Conservation (phyloP, 1,140 invertebrate genomes). For the Ceratina japonica region DNA sequence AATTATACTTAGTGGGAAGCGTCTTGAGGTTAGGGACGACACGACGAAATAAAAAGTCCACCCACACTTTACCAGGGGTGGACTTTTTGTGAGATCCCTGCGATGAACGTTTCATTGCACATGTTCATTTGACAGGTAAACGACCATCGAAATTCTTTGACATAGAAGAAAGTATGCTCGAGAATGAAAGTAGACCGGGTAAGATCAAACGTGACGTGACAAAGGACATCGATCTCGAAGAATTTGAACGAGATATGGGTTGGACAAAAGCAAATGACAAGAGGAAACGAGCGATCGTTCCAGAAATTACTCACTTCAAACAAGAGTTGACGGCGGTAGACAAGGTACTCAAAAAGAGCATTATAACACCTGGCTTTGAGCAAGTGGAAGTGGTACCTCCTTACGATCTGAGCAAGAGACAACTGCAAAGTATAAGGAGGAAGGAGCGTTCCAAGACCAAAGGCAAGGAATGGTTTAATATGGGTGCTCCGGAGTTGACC, state of each 20-base stretch:
- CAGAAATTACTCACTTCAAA: conserved; percentile 21
- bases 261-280: conserved; percentile 72
- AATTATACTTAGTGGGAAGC: conserved; percentile 14
- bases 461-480: conserved; percentile 92
- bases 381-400: conserved; percentile 82
- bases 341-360: conserved; percentile 82
- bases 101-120: background rate
- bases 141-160: conserved; percentile 9
- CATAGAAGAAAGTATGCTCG: conserved; percentile 9
- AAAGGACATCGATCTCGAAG: conserved; percentile 67
- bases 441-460: conserved; percentile 87
- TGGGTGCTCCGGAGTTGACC: conserved; percentile 92
- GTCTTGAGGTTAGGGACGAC: conserved; percentile 18
- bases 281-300: background rate
- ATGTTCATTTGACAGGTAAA: background rate
- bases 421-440: conserved; percentile 81
- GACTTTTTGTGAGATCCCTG: too few relatives aligned
- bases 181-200: background rate
- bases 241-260: conserved; percentile 76
- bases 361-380: conserved; percentile 85
- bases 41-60: too few relatives aligned
- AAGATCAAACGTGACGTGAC: conserved; percentile 10
- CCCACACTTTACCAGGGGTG: too few relatives aligned
- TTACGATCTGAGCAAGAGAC: conserved; percentile 82
- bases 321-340: conserved; percentile 59